A percentile compares a stretch with the other conserved stretches of the same genome.
Evolutionary conservation across 2,888 invertebrate species (phyloP).

Genomic region (Anodontia alba): DNA sequence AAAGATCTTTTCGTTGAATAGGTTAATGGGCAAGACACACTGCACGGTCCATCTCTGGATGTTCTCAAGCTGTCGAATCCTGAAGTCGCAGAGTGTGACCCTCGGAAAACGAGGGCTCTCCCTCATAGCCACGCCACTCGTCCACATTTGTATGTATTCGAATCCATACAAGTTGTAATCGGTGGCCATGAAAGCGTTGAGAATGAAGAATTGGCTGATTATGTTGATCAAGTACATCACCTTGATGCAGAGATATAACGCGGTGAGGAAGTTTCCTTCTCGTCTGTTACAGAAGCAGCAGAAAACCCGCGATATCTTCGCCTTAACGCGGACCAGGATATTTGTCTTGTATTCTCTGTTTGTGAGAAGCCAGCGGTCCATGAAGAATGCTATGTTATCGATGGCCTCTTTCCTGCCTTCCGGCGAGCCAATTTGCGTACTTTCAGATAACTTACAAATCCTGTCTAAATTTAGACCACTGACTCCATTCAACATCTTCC

Average conservation of each 20-base stretch:
- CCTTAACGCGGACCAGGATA: conserved; percentile 56
- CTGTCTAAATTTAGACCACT: conserved; percentile 65
- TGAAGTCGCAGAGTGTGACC: conserved; percentile 71
- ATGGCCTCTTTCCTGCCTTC: conserved; percentile 52
- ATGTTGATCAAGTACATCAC: conserved; percentile 63
- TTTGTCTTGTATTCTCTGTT: conserved; percentile 63
- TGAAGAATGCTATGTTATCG: conserved; percentile 55
- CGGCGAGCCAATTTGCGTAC: conserved; percentile 29
- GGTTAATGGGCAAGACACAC: no score
- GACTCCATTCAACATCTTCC: conserved; percentile 61
- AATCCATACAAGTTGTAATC: conserved; percentile 65
- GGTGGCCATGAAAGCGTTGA: conserved; percentile 67
- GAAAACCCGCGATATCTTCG: conserved; percentile 52
- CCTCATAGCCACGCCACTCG: conserved; percentile 41
- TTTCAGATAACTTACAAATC: conserved; percentile 51
- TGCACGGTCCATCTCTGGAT: no score
- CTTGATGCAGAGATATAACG: conserved; percentile 67
- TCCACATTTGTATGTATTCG: conserved; percentile 55
- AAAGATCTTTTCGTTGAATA: no score
- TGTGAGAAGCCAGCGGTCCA: conserved; percentile 66
- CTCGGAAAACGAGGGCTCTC: conserved; percentile 71
- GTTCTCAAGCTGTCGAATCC: conserved; percentile 60
- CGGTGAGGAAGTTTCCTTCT: conserved; percentile 67
- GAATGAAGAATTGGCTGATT: conserved; percentile 66
- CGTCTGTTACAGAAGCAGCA: conserved; percentile 63